Conservation (phyloP, 2,888 invertebrate species). For the Meliscaeva auricollis region DNA sequence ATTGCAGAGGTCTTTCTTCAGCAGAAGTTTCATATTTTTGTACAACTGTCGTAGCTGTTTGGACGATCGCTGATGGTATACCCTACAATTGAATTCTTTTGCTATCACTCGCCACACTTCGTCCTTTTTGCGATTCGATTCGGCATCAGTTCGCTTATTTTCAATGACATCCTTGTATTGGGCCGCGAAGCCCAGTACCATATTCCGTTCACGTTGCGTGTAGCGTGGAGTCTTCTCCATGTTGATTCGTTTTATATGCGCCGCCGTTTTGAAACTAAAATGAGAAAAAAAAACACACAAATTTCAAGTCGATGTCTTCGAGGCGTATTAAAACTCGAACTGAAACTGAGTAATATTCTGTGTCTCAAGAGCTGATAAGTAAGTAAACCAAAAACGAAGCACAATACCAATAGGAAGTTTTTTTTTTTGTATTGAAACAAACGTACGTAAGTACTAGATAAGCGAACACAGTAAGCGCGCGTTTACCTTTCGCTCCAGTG, state of each 20-base stretch:
- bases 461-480: conserved; percentile 75
- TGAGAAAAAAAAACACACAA: background rate
- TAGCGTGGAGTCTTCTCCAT: conserved; percentile 84
- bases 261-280: conserved; percentile 83
- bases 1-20: conserved; percentile 83
- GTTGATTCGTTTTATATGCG: conserved; percentile 82
- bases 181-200: conserved; percentile 83
- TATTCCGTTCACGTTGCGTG: conserved; percentile 83
- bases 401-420: conserved; percentile 59
- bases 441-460: conserved; percentile 73
- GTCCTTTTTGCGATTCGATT: conserved; percentile 83
- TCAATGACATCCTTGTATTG: conserved; percentile 83
- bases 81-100: conserved; percentile 83
- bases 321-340: conserved; percentile 73
- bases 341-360: conserved; percentile 57
- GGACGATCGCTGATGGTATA: conserved; percentile 83
- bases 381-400: conserved; percentile 35
- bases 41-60: conserved; percentile 83
- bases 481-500: conserved; percentile 69
- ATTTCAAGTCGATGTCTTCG: conserved; percentile 58
- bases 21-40: conserved; percentile 83
- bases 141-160: conserved; percentile 83
- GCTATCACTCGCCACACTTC: conserved; percentile 84
- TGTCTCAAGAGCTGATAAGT: conserved; percentile 51
- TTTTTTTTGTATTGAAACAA: conserved; percentile 76